Evolutionary conservation across 35 echinoderm and acorn worm genomes (phyloP).

Genomic region (Strongylocentrotus purpuratus): DNA sequence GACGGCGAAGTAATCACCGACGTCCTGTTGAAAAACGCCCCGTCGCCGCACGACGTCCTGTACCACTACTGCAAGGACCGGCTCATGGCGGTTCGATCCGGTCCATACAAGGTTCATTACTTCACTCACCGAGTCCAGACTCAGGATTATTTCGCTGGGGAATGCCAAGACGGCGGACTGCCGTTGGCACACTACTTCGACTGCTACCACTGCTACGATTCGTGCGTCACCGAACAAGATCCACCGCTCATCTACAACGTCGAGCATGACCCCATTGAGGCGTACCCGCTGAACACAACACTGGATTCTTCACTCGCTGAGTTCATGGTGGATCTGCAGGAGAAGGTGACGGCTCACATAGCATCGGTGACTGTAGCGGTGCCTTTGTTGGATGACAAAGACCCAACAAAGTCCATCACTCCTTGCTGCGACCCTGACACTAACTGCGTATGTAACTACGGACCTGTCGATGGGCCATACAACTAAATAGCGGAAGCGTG

Average conservation of each 20-base stretch:
- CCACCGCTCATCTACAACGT: conserved; percentile 85
- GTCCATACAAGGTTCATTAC: conserved; percentile 76
- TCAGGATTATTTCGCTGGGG: conserved; percentile 24
- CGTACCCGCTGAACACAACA: conserved; percentile 49
- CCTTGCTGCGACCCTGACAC: conserved; percentile 90
- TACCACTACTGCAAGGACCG: conserved; percentile 78
- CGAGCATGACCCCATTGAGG: conserved; percentile 76
- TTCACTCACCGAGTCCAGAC: conserved; percentile 52
- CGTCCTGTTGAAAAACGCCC: conserved; percentile 58
- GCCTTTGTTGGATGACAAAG: conserved; percentile 50
- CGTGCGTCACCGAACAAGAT: conserved; percentile 68
- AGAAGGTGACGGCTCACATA: conserved; percentile 41
- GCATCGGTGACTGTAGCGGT: conserved; percentile 44
- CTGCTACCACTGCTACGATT: conserved; percentile 59
- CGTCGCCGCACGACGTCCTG: conserved; percentile 53
- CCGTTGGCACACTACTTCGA: conserved; percentile 38
- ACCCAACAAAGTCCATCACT: not conserved
- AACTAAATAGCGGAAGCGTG: not conserved
- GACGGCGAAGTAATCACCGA: conserved; percentile 80
- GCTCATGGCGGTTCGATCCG: conserved; percentile 78
- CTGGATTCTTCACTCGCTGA: conserved; percentile 17
- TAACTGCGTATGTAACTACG: conserved; percentile 84
- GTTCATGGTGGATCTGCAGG: conserved; percentile 54
- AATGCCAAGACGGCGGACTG: conserved; percentile 49
- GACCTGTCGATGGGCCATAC: conserved; percentile 18